A percentile compares a stretch with the other conserved stretches of the same genome.
Conservation (phyloP, 2,888 invertebrate genomes). For the Athripsodes cinereus region DNA sequence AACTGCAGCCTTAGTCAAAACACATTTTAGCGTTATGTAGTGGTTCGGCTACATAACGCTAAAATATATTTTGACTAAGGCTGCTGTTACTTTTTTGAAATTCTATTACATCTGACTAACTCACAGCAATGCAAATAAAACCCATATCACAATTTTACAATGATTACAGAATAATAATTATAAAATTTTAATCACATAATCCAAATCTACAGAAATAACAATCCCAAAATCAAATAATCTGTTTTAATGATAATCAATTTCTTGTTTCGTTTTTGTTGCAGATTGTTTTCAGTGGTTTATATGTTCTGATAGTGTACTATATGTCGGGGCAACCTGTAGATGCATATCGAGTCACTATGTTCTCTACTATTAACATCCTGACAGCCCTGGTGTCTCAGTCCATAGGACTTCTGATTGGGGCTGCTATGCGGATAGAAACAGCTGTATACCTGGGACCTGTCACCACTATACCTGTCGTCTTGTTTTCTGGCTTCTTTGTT, state of each 20-base stretch:
- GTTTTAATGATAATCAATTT: slow-evolving; percentile 3
- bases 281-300: slow-evolving; percentile 81
- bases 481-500: slow-evolving; percentile 93
- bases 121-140: too few relatives aligned
- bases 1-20: too few relatives aligned
- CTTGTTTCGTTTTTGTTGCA: slow-evolving; percentile 40
- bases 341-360: slow-evolving; percentile 73
- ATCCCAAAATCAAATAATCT: too few relatives aligned
- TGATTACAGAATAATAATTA: too few relatives aligned
- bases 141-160: too few relatives aligned
- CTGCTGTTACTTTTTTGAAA: too few relatives aligned
- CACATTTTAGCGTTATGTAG: too few relatives aligned
- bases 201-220: not conserved
- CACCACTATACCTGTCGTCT: slow-evolving; percentile 82
- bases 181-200: slow-evolving; percentile 7
- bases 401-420: slow-evolving; percentile 85
- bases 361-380: slow-evolving; percentile 64
- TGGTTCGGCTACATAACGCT: too few relatives aligned
- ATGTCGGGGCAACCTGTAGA: slow-evolving; percentile 95
- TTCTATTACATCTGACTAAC: too few relatives aligned
- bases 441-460: slow-evolving; percentile 80
- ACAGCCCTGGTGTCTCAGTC: slow-evolving; percentile 91
- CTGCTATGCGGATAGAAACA: slow-evolving; percentile 80
- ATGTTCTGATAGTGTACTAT: slow-evolving; percentile 88
- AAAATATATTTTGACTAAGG: too few relatives aligned